These are phyloP conservation scores for Zelostemma sp. DNA, from an alignment of 1,140 invertebrate genomes.

Conservation along the genomic window DNA sequence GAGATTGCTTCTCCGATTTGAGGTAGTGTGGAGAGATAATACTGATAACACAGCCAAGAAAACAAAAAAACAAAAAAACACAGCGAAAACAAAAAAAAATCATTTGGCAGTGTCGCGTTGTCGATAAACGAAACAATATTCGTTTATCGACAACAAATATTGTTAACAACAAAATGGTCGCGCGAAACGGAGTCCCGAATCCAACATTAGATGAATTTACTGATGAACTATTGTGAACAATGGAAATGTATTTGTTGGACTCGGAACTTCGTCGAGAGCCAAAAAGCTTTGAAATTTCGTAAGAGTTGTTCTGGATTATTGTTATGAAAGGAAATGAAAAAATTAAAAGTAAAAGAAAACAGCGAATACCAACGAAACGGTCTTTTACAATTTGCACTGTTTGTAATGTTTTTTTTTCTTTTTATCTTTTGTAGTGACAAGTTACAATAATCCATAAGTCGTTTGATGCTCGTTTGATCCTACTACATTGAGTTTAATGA, in stretches of 20 bases:
- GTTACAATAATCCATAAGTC: constrained; percentile 8
- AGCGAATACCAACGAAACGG: not conserved
- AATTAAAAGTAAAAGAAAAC: not conserved
- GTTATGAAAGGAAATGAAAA: constrained; percentile 7
- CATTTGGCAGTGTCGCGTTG: constrained; percentile 10
- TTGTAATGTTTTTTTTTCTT: too few relatives aligned
- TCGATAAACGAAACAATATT: constrained; percentile 9
- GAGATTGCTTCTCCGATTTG: constrained; percentile 1
- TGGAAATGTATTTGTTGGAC: not conserved
- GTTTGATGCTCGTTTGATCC: not conserved
- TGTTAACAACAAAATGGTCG: too few relatives aligned
- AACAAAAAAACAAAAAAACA: constrained; percentile 3
- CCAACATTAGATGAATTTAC: not conserved
- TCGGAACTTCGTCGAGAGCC: not conserved
- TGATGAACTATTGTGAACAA: not conserved
- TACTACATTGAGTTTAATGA: not conserved
- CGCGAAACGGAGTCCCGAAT: constrained; percentile 2
- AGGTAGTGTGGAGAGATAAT: constrained; percentile 15
- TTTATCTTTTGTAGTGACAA: not conserved
- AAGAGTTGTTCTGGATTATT: constrained; percentile 6
- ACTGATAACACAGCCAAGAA: constrained; percentile 15
- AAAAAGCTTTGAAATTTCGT: constrained; percentile 9
- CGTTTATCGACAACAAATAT: not conserved
- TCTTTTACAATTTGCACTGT: not conserved
- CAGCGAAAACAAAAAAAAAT: constrained; percentile 2